Evolutionary conservation across 2,113 vertebrate species (phyloP).

Genomic region (Myrmecobius fasciatus): DNA sequence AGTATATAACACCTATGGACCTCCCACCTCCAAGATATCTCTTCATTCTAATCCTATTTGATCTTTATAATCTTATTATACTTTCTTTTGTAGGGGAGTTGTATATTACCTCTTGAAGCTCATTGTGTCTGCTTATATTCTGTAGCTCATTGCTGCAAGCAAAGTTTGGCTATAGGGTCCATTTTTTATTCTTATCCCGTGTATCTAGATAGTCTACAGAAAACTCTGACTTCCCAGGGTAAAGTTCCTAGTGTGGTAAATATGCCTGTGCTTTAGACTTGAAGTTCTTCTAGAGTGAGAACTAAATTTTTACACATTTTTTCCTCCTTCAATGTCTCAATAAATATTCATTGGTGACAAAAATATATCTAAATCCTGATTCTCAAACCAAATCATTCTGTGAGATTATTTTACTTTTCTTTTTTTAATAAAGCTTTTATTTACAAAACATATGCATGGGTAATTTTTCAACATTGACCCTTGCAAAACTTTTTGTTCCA

Average conservation of each 20-base stretch:
- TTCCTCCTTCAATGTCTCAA: neutral
- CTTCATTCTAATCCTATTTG: neutral
- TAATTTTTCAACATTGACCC: too few species aligned
- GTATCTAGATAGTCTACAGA: neutral
- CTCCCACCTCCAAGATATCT: neutral
- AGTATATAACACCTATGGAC: neutral
- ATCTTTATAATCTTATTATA: neutral
- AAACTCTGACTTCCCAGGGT: neutral
- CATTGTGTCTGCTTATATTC: neutral
- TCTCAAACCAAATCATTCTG: constrained; percentile 39
- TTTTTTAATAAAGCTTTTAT: too few species aligned
- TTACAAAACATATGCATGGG: too few species aligned
- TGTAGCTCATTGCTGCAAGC: neutral
- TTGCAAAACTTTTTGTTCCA: too few species aligned
- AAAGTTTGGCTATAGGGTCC: neutral
- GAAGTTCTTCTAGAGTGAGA: constrained; percentile 12
- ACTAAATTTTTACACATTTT: neutral
- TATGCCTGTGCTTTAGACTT: constrained; percentile 11
- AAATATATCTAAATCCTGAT: constrained; percentile 4
- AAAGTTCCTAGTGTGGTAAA: neutral
- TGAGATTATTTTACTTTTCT: too few species aligned
- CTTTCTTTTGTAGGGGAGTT: neutral
- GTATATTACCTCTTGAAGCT: neutral
- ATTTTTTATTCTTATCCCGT: neutral
- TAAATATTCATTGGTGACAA: constrained; percentile 30